Conservation (phyloP, 2,797 vertebrate genomes). For the Enteromius radiatus region DNA sequence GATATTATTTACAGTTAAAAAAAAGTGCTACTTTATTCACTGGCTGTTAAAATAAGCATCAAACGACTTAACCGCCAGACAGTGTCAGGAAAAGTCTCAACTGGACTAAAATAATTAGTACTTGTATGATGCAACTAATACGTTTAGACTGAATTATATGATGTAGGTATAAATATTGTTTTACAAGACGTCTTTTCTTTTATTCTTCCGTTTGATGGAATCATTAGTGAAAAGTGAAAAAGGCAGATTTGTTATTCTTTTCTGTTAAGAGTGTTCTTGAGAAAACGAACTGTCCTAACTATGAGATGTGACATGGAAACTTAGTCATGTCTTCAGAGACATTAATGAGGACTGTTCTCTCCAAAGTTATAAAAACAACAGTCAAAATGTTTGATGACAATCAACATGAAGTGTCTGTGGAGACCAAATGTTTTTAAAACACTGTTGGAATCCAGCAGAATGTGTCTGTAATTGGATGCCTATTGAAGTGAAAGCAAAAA, state of each 20-base stretch:
- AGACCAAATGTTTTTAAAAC: not conserved
- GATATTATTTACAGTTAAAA: not conserved
- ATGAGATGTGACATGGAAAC: not conserved
- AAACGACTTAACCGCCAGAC: not conserved
- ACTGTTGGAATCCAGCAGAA: not conserved
- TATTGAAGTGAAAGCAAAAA: not conserved
- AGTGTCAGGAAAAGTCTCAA: not conserved
- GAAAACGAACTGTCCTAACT: not conserved
- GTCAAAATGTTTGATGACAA: not conserved
- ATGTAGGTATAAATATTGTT: not conserved
- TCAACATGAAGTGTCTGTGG: not conserved
- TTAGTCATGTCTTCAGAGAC: not conserved
- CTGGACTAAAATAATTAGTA: not conserved
- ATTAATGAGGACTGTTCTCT: not conserved
- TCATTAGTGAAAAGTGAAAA: not conserved
- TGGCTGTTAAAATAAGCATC: not conserved
- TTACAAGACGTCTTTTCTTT: not conserved
- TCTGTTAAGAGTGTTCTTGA: not conserved
- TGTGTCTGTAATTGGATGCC: not conserved
- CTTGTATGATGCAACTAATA: not conserved
- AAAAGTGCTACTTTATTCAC: not conserved
- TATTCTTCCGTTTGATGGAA: not conserved
- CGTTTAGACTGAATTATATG: not conserved
- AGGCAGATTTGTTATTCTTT: not conserved
- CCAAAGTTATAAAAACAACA: not conserved